Base-by-base conservation (phyloP, 2,797 vertebrate species). In the Poecilia wingei region DNA sequence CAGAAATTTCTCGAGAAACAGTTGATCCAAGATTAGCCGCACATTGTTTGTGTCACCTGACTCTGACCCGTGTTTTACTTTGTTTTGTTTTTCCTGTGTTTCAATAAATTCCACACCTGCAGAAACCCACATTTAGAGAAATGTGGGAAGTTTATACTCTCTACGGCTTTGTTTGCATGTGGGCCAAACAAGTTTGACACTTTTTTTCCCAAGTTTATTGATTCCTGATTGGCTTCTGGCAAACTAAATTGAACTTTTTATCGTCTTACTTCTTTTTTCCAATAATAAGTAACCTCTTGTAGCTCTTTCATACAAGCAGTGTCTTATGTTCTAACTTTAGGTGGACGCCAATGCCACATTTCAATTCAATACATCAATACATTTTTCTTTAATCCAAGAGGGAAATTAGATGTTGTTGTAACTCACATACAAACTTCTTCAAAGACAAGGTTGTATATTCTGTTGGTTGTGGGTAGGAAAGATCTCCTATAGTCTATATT, bases 1-100 rank as follows among this genome's bases (percentile, higher is more conserved):
- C 83, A 80, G n/a, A 13, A 86, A 84, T 87, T 83, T 82, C 76
- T 74, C 25, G 25, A 51, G 80, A 84, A 79, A 79, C 76, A 74
- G 55, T 43, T 66, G 14, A 86, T 87, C 76, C 84, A 79, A 81
- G 68, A 70, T 46, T 71, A 71, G 68, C 43, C 13, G n/a, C 68
- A 71, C 68, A 71, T 46, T 71, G 77, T 82, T 53, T 39, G 6
- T 39, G 77, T 85, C 81, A 18, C 66, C 82, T 87, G 87, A 75
- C 77, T 78, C 43, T 10, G 7, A 82, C 72, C 79, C 77, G n/a
- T 61, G 53, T 46, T 81, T 82, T 76, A 13, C n/a, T 3, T 20
- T 61, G 25, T 25, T 3, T 20, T 61, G 78, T 83, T 82, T 83
- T 75, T 74, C 9, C 9, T 72, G 43, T 74, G 64, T 84, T 79